phyloP scores from a whole-genome alignment of 2,113 vertebrate species.

The Meles meles region DNA sequence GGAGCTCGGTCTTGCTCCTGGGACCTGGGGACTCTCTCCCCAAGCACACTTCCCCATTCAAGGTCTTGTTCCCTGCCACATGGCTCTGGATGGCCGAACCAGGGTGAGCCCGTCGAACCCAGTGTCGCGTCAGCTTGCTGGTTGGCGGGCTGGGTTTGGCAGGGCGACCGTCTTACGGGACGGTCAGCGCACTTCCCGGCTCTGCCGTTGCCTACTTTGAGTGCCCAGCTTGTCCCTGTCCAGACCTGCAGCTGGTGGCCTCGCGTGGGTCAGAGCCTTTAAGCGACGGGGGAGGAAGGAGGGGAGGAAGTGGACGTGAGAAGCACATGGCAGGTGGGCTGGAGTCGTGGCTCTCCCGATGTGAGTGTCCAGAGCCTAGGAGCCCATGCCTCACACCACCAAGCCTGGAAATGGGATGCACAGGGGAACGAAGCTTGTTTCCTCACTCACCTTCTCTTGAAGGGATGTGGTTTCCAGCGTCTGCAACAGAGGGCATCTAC shows the following conservation, averaged over 20 bases:
- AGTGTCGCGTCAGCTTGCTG: fast-evolving
- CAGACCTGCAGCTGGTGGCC: slow-evolving; percentile 63
- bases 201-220: neutral
- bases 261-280: slow-evolving; percentile 50
- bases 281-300: slow-evolving; percentile 49
- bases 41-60: fast-evolving
- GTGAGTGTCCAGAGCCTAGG: fast-evolving
- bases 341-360: neutral
- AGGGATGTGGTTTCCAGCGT: slow-evolving; percentile 2
- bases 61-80: fast-evolving
- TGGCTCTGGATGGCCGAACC: fast-evolving
- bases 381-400: fast-evolving
- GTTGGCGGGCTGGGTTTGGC: neutral
- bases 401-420: neutral
- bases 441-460: slow-evolving; percentile 49
- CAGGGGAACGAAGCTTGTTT: slow-evolving; percentile 52
- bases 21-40: neutral
- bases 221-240: neutral
- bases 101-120: fast-evolving
- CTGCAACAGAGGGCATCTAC: slow-evolving; percentile 37
- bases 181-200: fast-evolving
- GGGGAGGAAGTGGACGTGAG: slow-evolving; percentile 54
- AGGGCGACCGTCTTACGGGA: neutral
- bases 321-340: slow-evolving; percentile 11
- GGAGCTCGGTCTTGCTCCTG: neutral